These are phyloP conservation scores for Chaetura pelagica DNA, from an alignment of 2,113 vertebrate species.

Conservation along the genomic window DNA sequence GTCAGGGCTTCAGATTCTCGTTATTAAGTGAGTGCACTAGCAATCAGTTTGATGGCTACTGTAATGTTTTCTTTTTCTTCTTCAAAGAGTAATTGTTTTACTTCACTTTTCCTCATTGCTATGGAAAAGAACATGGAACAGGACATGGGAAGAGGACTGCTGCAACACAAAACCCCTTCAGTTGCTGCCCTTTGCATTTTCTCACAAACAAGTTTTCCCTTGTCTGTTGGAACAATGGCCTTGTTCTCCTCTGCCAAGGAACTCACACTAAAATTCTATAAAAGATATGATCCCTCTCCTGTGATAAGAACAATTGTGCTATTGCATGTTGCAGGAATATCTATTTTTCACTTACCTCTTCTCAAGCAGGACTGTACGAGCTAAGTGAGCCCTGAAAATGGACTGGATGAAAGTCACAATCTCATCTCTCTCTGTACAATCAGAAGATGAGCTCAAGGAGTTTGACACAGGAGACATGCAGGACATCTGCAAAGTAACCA, in stretches of 20 bases:
- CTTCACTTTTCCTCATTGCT: neutral
- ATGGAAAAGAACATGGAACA: neutral
- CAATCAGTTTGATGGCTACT: neutral
- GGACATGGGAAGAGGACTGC: neutral
- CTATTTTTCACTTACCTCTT: constrained; percentile 72
- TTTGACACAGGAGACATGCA: neutral
- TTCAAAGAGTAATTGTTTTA: neutral
- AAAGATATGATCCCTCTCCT: neutral
- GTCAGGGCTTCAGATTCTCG: neutral
- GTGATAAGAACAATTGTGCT: neutral
- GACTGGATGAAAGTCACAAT: constrained; percentile 82
- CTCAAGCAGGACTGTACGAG: constrained; percentile 60
- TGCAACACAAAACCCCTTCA: neutral
- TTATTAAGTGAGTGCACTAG: neutral
- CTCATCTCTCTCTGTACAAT: constrained; percentile 50
- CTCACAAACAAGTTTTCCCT: neutral
- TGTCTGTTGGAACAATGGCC: neutral
- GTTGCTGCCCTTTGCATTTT: neutral
- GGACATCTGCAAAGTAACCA: constrained; percentile 63
- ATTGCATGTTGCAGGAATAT: neutral
- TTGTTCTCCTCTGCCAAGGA: neutral
- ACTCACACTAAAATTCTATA: neutral
- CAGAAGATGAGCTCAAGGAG: neutral
- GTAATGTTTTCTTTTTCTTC: too few relatives aligned
- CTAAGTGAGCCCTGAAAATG: constrained; percentile 84